phyloP scores from a whole-genome alignment of 2,888 invertebrate species.

The Stenodema calcarata region DNA sequence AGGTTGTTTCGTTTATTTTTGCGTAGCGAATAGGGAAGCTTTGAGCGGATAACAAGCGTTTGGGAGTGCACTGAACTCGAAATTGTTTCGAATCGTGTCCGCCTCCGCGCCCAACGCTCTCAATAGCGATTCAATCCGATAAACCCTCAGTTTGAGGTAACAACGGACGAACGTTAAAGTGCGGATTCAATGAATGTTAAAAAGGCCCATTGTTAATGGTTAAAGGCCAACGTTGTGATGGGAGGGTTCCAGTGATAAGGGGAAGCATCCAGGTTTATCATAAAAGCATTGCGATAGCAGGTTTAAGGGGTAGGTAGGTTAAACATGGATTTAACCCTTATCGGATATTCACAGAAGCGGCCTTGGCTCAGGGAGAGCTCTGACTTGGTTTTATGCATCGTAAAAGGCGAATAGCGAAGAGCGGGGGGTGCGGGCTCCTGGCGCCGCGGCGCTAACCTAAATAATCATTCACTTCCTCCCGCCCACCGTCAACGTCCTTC shows the following conservation, averaged over 20 bases:
- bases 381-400: constrained; percentile 24
- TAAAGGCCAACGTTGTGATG: not conserved
- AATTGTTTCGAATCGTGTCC: not conserved
- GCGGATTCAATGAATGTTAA: not conserved
- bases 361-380: not conserved
- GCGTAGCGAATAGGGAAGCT: not conserved
- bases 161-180: not conserved
- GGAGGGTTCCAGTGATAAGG: not conserved
- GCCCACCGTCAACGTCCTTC: not conserved
- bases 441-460: constrained; percentile 14
- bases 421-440: not conserved
- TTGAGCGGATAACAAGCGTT: not conserved
- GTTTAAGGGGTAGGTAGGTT: not conserved
- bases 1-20: not conserved
- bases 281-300: constrained; percentile 19
- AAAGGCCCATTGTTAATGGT: constrained; percentile 1
- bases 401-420: not conserved
- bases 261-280: not conserved
- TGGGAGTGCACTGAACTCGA: not conserved
- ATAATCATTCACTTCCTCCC: not conserved
- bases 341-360: constrained; percentile 22
- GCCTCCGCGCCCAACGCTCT: not conserved
- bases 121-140: not conserved
- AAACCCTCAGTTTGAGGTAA: not conserved
- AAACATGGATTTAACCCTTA: constrained; percentile 31